A percentile compares a stretch with the other conserved stretches of the same genome.
Evolutionary conservation across 2,797 vertebrate species (phyloP).

Genomic region (Centroberyx gerrardi): DNA sequence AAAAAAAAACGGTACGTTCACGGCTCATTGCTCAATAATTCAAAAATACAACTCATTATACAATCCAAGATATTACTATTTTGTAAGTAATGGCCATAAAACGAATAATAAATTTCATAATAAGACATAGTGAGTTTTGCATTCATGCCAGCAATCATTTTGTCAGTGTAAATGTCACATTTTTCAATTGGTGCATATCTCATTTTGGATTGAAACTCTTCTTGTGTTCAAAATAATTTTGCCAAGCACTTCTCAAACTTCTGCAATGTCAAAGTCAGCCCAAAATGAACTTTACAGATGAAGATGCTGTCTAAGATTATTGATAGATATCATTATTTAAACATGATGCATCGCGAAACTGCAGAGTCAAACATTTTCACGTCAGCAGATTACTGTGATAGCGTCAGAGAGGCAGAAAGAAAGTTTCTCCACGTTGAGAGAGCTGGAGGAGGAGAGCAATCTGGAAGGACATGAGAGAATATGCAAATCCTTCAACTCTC

Average conservation of each 20-base stretch:
- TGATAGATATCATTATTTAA: conserved; percentile 80
- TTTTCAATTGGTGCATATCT: conserved; percentile 26
- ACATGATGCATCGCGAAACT: conserved; percentile 66
- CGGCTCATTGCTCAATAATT: too few relatives aligned
- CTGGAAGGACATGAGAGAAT: conserved; percentile 66
- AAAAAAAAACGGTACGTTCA: too few relatives aligned
- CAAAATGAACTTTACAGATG: conserved; percentile 63
- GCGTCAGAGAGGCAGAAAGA: conserved; percentile 40
- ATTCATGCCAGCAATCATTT: conserved; percentile 13
- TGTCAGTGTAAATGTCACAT: conserved; percentile 19
- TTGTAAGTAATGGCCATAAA: too few relatives aligned
- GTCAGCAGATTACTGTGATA: conserved; percentile 77
- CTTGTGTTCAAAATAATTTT: conserved; percentile 37
- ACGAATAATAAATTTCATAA: too few relatives aligned
- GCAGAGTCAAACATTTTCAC: conserved; percentile 69
- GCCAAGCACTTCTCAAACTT: conserved; percentile 53
- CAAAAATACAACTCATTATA: too few relatives aligned
- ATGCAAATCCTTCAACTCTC: conserved; percentile 59
- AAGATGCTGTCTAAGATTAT: conserved; percentile 69
- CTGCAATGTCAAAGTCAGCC: conserved; percentile 66
- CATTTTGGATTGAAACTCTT: conserved; percentile 27
- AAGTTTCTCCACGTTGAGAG: conserved; percentile 42
- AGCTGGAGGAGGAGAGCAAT: conserved; percentile 49
- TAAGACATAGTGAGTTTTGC: too few relatives aligned
- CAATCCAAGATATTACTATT: too few relatives aligned